Percentiles rank a stretch among this genome's conserved stretches.
Conservation (phyloP, 2,797 vertebrate species). For the Rhinichthys osculus region DNA sequence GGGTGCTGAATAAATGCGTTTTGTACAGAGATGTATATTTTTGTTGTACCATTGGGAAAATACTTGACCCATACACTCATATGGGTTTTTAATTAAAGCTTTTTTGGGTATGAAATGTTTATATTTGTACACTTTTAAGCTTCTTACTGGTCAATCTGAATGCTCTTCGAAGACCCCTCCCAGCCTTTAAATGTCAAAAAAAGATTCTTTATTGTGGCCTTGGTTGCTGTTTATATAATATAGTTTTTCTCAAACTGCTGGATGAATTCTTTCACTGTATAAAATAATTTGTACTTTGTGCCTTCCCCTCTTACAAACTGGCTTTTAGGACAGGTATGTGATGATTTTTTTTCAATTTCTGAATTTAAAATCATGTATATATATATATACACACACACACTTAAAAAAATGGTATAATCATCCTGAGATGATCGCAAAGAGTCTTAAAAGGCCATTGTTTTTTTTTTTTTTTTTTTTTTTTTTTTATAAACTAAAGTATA, state of each 20-base stretch:
- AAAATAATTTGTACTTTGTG: slow-evolving; percentile 16
- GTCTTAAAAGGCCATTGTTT: background rate
- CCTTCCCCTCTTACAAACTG: slow-evolving; percentile 13
- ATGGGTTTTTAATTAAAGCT: no score
- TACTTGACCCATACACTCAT: no score
- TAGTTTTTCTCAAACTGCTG: slow-evolving; percentile 25
- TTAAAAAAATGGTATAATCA: background rate
- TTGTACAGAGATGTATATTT: slow-evolving; percentile 60
- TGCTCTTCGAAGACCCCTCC: slow-evolving; percentile 1
- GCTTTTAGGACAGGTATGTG: background rate
- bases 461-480: background rate
- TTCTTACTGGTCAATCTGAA: background rate
- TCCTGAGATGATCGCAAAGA: background rate
- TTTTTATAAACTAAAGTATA: background rate
- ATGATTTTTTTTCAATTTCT: background rate
- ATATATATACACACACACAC: no score
- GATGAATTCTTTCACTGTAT: slow-evolving; percentile 12
- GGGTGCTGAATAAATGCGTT: slow-evolving; percentile 30
- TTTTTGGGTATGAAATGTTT: slow-evolving; percentile 51
- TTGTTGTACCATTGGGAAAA: slow-evolving; percentile 47
- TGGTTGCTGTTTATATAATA: slow-evolving; percentile 12
- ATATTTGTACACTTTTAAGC: slow-evolving; percentile 35
- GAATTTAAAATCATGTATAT: background rate
- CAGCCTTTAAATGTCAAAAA: slow-evolving; percentile 5
- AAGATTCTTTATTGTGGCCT: background rate